A percentile compares a stretch with the other conserved stretches of the same genome.
Evolutionary conservation across 2,113 vertebrate species (phyloP).

Genomic region (Thymallus thymallus): DNA sequence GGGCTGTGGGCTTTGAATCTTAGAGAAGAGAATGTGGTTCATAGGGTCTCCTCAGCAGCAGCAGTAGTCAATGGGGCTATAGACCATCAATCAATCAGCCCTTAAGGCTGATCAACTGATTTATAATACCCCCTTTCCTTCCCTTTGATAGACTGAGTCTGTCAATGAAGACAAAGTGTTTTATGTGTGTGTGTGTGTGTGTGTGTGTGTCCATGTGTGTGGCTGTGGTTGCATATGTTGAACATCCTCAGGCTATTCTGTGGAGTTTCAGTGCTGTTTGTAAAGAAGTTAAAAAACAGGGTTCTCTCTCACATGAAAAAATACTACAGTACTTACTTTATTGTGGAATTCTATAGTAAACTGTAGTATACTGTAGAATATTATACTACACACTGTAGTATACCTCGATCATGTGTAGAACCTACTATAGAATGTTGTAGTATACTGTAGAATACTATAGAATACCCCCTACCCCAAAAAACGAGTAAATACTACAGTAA

Average conservation of each 20-base stretch:
- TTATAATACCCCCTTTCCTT: not conserved
- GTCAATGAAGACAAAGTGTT: not conserved
- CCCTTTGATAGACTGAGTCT: not conserved
- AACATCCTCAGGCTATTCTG: not conserved
- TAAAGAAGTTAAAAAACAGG: too few species aligned
- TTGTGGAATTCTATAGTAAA: too few species aligned
- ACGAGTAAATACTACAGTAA: too few species aligned
- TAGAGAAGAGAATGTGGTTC: not conserved
- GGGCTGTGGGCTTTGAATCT: not conserved
- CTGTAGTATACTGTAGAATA: too few species aligned
- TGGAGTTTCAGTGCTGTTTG: too few species aligned
- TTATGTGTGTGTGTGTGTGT: not conserved
- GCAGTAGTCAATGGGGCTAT: not conserved
- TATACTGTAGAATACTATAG: too few species aligned
- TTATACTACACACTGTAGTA: too few species aligned
- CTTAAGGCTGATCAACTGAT: not conserved
- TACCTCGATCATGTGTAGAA: too few species aligned
- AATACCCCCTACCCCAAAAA: too few species aligned
- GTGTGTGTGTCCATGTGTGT: constrained; percentile 1
- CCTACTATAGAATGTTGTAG: too few species aligned
- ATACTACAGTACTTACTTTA: too few species aligned
- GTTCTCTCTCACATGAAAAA: too few species aligned
- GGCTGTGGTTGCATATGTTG: not conserved
- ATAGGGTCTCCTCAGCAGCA: not conserved
- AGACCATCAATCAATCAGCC: not conserved